Evolutionary conservation across 2,113 vertebrate species (phyloP).

Genomic region (Poeciliopsis turrubarensis): DNA sequence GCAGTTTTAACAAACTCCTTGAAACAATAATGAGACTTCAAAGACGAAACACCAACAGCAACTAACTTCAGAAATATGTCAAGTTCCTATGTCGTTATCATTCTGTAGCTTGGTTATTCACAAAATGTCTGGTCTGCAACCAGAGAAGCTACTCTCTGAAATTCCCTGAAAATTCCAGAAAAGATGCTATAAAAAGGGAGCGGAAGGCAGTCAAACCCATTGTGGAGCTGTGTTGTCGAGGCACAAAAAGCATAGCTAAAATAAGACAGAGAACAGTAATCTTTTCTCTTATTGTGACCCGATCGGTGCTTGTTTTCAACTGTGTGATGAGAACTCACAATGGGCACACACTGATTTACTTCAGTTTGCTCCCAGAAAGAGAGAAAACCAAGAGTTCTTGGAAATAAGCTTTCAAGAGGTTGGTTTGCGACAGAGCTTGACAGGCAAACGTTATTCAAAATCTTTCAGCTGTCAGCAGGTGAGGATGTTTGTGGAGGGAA

Average conservation of each 20-base stretch:
- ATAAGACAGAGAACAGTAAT: slow-evolving; percentile 2
- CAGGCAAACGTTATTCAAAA: neutral
- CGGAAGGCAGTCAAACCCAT: slow-evolving; percentile 2
- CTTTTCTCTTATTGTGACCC: neutral
- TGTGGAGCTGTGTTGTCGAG: neutral
- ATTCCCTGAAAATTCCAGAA: too few species aligned
- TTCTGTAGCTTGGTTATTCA: neutral
- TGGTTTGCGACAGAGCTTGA: neutral
- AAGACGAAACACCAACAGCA: neutral
- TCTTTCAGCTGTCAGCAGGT: neutral
- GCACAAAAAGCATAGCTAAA: neutral
- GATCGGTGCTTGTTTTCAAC: neutral
- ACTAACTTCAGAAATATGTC: neutral
- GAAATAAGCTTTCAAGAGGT: neutral
- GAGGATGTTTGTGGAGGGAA: neutral
- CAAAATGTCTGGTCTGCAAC: neutral
- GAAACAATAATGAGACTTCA: neutral
- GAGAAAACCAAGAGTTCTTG: neutral
- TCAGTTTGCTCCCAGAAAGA: neutral
- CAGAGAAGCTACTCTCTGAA: neutral
- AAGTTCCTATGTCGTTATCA: neutral
- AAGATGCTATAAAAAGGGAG: neutral
- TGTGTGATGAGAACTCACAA: neutral
- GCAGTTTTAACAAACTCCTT: slow-evolving; percentile 8
- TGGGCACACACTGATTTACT: neutral